Base-by-base conservation (phyloP, 2,888 invertebrate genomes). In the Chrysodeixis includens region DNA sequence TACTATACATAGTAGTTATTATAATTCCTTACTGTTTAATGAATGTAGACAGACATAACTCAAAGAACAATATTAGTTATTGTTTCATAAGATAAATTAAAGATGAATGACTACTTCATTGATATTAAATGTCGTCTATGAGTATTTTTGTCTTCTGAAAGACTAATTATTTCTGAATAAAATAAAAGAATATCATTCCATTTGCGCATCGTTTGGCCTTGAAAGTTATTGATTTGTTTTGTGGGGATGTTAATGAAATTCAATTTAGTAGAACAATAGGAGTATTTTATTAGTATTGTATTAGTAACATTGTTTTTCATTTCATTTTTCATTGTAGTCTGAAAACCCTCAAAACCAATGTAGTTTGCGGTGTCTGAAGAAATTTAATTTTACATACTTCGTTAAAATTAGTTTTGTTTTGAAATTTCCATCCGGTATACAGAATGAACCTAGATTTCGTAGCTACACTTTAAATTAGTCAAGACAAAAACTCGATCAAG, bases 71-170 rank as follows among this genome's bases (percentile, higher is more conserved):
- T 40, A 40, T n/a, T n/a, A 40, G 4, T n/a, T 40, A 40, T 40
- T 40, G 40, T 40, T 40, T 40, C 40, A 40, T 40, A 40, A 40
- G 40, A 40, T 40, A 40, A 40, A 40, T 40, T 35, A n/a, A 40
- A n/a, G 40, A 40, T n/a, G 14, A n/a, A 35, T 35, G 35, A 40
- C n/a, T 40, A 5, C 6, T 40, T 40, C n/a, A 40, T n/a, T n/a
- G n/a, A 40, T 40, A n/a, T n/a, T n/a, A 40, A 40, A n/a, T n/a
- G 40, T 40, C 14, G 4, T 35, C 12, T 12, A 40, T 5, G 40
- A n/a, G n/a, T 40, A 40, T 40, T 40, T 40, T 40, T n/a, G 6
- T 26, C 26, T 26, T 26, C 26, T 26, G 26, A 26, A 26, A 26
- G 26, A 26, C 2, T 26, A 32, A 32, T 32, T 9, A 8, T 8